Percentiles rank a stretch among this genome's conserved stretches.
These are phyloP conservation scores for Nemoura dubitans DNA, from an alignment of 2,888 invertebrate species.

Conservation along the genomic window DNA sequence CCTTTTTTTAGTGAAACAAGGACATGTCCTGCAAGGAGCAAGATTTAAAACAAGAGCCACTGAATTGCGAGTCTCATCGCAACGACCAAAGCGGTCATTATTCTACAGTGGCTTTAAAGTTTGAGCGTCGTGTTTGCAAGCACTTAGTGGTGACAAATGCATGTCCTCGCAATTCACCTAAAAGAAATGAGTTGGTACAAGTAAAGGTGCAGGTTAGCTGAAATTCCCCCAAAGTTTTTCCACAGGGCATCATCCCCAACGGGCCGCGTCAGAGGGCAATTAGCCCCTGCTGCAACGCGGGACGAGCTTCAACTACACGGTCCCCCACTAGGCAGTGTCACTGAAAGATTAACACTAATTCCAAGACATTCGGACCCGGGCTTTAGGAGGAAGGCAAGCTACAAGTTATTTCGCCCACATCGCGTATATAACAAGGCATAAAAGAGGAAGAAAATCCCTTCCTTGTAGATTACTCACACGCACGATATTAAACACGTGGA, in stretches of 20 bases:
- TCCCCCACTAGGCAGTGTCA: conserved; percentile 7
- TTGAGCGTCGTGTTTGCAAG: too few relatives aligned
- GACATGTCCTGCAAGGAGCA: too few relatives aligned
- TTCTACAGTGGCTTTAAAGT: too few relatives aligned
- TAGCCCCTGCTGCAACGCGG: neutral
- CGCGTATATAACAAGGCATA: neutral
- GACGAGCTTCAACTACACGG: neutral
- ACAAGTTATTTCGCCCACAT: neutral
- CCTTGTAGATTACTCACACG: neutral
- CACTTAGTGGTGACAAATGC: too few relatives aligned
- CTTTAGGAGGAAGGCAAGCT: neutral
- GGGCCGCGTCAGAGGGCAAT: neutral
- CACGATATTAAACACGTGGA: conserved; percentile 7
- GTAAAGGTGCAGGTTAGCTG: neutral
- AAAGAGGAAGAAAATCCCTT: neutral
- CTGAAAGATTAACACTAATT: conserved; percentile 41
- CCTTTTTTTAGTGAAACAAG: neutral
- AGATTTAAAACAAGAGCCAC: too few relatives aligned
- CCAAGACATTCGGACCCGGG: conserved; percentile 1
- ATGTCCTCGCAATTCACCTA: too few relatives aligned
- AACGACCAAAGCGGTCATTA: too few relatives aligned
- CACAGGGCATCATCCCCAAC: neutral
- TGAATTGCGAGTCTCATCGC: too few relatives aligned
- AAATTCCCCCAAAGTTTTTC: neutral
- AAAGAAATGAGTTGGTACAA: too few relatives aligned